phyloP scores from a whole-genome alignment of 2,888 invertebrate genomes.

The Andrena marginata region DNA sequence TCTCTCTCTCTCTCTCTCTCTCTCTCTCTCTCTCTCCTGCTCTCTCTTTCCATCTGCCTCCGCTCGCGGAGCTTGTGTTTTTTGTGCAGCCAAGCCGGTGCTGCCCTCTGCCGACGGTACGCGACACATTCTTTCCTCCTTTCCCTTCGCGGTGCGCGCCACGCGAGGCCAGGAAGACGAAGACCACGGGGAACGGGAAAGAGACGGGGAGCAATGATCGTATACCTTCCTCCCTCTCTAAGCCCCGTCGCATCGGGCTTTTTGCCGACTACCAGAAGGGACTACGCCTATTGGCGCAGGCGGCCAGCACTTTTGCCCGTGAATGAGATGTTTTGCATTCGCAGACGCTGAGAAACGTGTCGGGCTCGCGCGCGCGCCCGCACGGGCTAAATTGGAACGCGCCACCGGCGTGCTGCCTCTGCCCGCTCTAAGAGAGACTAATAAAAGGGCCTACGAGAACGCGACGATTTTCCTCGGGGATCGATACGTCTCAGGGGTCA shows the following conservation, averaged over 20 bases:
- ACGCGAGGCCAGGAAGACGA: constrained; percentile 31
- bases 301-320: constrained; percentile 79
- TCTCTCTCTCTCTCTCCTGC: constrained; percentile 35
- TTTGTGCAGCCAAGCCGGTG: constrained; percentile 56
- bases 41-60: constrained; percentile 25
- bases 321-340: constrained; percentile 85
- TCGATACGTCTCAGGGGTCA: constrained; percentile 24
- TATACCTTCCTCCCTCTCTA: constrained; percentile 7
- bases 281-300: constrained; percentile 75
- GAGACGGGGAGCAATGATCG: constrained; percentile 60
- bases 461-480: constrained; percentile 38
- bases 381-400: constrained; percentile 77
- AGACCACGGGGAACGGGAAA: constrained; percentile 32
- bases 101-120: constrained; percentile 70
- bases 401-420: constrained; percentile 49
- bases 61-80: constrained; percentile 60
- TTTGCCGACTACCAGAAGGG: constrained; percentile 68
- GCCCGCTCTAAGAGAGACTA: constrained; percentile 31
- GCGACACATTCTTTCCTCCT: constrained; percentile 52
- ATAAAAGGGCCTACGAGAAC: constrained; percentile 43
- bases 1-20: constrained; percentile 40
- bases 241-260: constrained; percentile 39
- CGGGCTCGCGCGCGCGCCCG: constrained; percentile 64
- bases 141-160: constrained; percentile 18
- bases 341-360: constrained; percentile 83